These are phyloP conservation scores for Caerostris darwini DNA, from an alignment of 1,140 invertebrate species.

Conservation along the genomic window DNA sequence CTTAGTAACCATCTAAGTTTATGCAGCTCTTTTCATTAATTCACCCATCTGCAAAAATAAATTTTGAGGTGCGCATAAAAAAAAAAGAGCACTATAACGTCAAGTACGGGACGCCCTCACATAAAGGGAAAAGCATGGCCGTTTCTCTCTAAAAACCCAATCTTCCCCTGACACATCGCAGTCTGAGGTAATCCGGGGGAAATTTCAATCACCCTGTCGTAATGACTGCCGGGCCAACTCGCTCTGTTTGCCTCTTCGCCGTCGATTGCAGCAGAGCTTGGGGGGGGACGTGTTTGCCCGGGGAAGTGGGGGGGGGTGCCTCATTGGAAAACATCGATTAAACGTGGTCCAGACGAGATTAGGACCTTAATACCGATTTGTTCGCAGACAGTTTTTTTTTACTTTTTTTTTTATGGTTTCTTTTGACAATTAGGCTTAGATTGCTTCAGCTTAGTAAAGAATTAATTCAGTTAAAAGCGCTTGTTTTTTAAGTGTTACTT, in stretches of 20 bases:
- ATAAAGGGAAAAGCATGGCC: not conserved
- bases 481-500: too few species aligned
- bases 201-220: conserved; percentile 11
- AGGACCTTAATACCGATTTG: conserved; percentile 8
- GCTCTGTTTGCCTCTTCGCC: not conserved
- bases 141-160: not conserved
- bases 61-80: too few species aligned
- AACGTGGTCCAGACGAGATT: not conserved
- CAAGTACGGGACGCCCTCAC: too few species aligned
- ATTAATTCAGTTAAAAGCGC: too few species aligned
- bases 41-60: too few species aligned
- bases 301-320: not conserved
- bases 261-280: not conserved
- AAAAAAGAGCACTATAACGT: too few species aligned
- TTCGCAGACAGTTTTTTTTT: not conserved
- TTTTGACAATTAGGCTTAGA: too few species aligned
- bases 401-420: too few species aligned
- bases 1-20: too few species aligned
- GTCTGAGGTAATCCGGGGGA: not conserved
- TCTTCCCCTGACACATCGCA: not conserved
- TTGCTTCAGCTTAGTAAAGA: too few species aligned
- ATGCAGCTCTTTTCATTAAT: too few species aligned
- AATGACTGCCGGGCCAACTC: not conserved
- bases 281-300: not conserved
- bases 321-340: not conserved